These are phyloP conservation scores for Amblyornis subalaris DNA, from an alignment of 2,113 vertebrate genomes.

Conservation along the genomic window DNA sequence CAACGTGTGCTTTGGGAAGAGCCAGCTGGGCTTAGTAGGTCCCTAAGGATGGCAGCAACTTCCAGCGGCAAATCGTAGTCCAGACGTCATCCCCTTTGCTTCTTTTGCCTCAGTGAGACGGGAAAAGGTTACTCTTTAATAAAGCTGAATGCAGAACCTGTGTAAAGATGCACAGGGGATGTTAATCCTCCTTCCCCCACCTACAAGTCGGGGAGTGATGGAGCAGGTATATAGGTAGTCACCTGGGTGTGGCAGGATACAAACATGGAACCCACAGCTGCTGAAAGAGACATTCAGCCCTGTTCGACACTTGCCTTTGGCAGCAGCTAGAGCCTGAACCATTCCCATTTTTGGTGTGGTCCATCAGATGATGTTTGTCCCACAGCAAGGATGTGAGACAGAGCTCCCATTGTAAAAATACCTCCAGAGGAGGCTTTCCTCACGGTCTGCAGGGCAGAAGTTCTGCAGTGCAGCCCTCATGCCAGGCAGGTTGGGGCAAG, in stretches of 20 bases:
- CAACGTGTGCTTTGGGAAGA: accelerated
- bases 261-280: background rate
- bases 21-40: background rate
- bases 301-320: background rate
- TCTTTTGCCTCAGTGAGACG: background rate
- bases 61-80: accelerated
- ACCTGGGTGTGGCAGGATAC: background rate
- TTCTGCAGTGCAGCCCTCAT: background rate
- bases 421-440: background rate
- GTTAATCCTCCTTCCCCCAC: background rate
- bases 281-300: background rate
- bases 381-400: background rate
- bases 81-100: background rate
- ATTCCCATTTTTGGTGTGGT: background rate
- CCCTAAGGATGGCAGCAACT: background rate
- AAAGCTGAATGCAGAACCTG: background rate
- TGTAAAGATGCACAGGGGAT: background rate
- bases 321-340: background rate
- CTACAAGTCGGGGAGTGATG: background rate
- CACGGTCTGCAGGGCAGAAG: background rate
- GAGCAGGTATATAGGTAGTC: background rate
- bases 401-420: background rate
- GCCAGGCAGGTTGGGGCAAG: background rate
- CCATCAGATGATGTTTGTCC: background rate
- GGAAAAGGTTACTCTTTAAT: background rate